phyloP scores from a whole-genome alignment of 2,113 vertebrate species.

The Ploceus nigricollis region DNA sequence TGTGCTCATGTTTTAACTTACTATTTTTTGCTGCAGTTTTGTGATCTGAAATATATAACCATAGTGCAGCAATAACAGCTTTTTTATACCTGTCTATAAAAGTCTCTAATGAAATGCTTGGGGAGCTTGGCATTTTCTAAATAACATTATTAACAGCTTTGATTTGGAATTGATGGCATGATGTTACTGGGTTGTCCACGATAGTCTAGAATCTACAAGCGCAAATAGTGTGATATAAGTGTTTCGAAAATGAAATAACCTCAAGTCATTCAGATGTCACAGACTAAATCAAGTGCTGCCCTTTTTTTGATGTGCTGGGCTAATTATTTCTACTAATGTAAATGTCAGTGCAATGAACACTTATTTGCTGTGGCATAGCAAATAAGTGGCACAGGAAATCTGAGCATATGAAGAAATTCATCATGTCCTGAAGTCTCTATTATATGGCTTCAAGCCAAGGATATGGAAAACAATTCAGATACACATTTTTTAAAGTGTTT shows the following conservation, averaged over 20 bases:
- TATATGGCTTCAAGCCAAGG: not conserved
- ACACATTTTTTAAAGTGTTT: not conserved
- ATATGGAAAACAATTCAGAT: not conserved
- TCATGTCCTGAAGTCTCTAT: not conserved
- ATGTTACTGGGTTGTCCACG: not conserved
- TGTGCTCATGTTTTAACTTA: not conserved
- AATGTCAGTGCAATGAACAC: constrained; percentile 61
- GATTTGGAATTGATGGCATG: constrained; percentile 43
- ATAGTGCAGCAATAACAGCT: constrained; percentile 17
- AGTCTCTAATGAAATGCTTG: constrained; percentile 45
- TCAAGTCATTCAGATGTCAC: constrained; percentile 49
- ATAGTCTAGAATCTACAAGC: not conserved
- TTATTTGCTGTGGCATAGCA: constrained; percentile 52
- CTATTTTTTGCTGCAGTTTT: not conserved
- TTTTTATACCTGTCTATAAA: constrained; percentile 31
- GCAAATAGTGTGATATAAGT: not conserved
- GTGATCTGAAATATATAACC: not conserved
- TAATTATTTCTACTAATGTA: constrained; percentile 67
- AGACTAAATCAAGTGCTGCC: constrained; percentile 63
- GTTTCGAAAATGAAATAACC: constrained; percentile 59
- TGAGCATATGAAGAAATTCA: not conserved
- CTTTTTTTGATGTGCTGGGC: constrained; percentile 45
- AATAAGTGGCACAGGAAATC: constrained; percentile 31
- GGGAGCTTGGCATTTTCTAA: constrained; percentile 44
- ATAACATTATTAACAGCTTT: constrained; percentile 54